Conservation (phyloP, 2,113 vertebrate genomes). For the Ciconia stormi region DNA sequence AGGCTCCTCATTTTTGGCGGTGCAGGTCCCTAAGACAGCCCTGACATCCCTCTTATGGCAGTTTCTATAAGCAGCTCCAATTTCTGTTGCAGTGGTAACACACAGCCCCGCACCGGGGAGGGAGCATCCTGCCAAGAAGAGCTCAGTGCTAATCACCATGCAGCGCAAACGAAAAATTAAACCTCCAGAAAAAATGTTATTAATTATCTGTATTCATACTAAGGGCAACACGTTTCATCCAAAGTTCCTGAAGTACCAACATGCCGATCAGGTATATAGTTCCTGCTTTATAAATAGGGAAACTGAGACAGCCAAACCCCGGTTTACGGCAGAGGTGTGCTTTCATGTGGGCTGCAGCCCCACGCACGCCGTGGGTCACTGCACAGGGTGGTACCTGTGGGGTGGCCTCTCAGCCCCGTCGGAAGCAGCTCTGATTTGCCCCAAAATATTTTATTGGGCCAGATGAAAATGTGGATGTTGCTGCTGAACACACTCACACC, state of each 20-base stretch:
- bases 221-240: background rate
- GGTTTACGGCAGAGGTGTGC: background rate
- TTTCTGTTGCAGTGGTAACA: background rate
- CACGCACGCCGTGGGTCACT: fast-evolving
- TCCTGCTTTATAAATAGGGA: background rate
- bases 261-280: background rate
- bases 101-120: background rate
- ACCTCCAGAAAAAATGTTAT: background rate
- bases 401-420: background rate
- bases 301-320: background rate
- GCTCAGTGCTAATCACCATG: background rate
- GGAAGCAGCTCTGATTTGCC: background rate
- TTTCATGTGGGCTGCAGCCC: background rate
- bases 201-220: background rate
- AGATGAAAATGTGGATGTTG: background rate
- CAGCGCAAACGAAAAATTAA: background rate
- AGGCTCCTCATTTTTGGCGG: background rate
- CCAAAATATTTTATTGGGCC: background rate
- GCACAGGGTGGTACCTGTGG: no score
- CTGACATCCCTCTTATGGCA: background rate
- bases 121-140: background rate
- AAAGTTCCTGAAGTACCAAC: background rate
- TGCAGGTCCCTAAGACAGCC: background rate
- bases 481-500: background rate
- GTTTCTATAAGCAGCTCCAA: background rate